Evolutionary conservation across 2,797 vertebrate genomes (phyloP), one percentile per base, ranked within the genome.

Genomic region (Lophius americanus): DNA sequence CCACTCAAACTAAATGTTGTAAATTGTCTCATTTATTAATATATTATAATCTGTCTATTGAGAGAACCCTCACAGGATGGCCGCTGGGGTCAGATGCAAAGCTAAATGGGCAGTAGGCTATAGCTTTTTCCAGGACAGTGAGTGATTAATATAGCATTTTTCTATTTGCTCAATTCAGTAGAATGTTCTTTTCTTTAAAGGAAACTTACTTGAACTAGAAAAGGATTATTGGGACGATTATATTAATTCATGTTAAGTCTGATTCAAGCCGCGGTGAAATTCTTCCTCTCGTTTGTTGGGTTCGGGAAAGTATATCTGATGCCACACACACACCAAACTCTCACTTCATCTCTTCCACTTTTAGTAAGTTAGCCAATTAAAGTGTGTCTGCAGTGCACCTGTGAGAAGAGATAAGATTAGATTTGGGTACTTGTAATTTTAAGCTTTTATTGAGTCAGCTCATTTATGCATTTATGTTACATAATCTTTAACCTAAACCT

Each of bases 391-490:
- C 67, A 62, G 51, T 57, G 57, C 74, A 89, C 85, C 83, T 87
- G 80, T 71, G 58, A 43, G 68, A 2, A 47, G 46, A 73, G 72
- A 75, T 81, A 73, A 60, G 64, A 70, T 68, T 70, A 46, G 12
- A 72, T 69, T 56, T 71, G 65, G 13, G 50, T 84, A 62, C 57
- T n/a, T 82, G 81, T 60, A 81, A 87, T 38, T 50, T 78, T 76
- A 73, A 78, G 39, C 74, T 54, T 55, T 73, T 76, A 84, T 87
- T 88, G 86, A 85, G 82, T 89, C 83, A 89, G 68, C 62, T 79
- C 72, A 69, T 85, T 68, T 43, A 59, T 69, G 52, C 60, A 74
- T 23, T 23, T 23, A 23, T 23, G 80, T 88, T 70, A 77, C 70
- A 64, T 86, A 86, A 91, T 76, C 73, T 71, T 60, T 13, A 39